Conservation (phyloP, 2,888 invertebrate genomes). For the Sarcophaga subvicina region DNA sequence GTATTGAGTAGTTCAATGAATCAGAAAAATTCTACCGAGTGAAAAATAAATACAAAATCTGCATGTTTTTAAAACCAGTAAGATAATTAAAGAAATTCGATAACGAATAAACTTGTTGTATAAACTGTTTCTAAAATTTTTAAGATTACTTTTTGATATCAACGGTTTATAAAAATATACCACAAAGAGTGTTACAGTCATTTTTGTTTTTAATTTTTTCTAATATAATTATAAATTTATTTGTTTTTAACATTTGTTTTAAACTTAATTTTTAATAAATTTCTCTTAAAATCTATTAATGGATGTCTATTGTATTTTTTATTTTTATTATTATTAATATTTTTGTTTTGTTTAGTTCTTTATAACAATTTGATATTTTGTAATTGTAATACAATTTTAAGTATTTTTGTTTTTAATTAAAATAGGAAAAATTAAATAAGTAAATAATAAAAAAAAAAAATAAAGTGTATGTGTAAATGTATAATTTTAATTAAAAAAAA, state of each 20-base stretch:
- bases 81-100: no score
- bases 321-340: conserved; percentile 6
- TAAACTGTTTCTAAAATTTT: no score
- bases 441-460: neutral
- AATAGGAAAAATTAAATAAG: conserved; percentile 10
- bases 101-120: no score
- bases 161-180: no score
- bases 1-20: no score
- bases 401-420: conserved; percentile 39
- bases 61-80: no score
- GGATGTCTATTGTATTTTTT: conserved; percentile 12
- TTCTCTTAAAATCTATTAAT: conserved; percentile 49
- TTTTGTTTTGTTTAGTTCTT: conserved; percentile 4
- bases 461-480: conserved; percentile 18
- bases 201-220: conserved; percentile 3
- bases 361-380: conserved; percentile 58
- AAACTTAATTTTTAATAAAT: conserved; percentile 44
- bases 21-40: no score
- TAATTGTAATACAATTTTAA: conserved; percentile 59
- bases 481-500: neutral
- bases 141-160: no score
- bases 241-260: conserved; percentile 52
- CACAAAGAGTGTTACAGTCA: no score
- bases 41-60: no score
- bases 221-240: conserved; percentile 51